These are phyloP conservation scores for Dioctria rufipes DNA, from an alignment of 2,888 invertebrate genomes.

Conservation along the genomic window DNA sequence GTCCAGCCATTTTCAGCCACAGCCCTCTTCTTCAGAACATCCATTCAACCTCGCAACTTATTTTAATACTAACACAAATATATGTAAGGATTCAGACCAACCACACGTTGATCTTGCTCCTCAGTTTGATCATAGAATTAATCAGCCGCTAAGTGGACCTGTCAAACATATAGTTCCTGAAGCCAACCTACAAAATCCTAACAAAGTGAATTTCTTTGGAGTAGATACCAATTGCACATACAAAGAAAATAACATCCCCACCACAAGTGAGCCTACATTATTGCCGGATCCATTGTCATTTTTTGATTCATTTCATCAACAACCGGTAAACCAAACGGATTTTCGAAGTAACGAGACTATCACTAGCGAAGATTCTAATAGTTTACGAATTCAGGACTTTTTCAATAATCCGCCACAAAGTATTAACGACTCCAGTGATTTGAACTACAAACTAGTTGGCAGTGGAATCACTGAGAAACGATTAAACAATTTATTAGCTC, in stretches of 20 bases:
- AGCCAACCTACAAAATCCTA: too few relatives aligned
- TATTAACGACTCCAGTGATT: constrained; percentile 64
- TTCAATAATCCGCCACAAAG: constrained; percentile 71
- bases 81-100: too few relatives aligned
- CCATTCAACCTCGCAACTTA: constrained; percentile 4
- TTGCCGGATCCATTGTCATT: constrained; percentile 62
- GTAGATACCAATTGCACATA: too few relatives aligned
- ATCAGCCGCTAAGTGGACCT: too few relatives aligned
- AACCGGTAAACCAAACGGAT: neutral
- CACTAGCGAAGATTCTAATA: constrained; percentile 59
- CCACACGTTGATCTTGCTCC: too few relatives aligned
- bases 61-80: neutral
- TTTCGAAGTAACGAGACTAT: neutral
- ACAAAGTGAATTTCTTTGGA: too few relatives aligned
- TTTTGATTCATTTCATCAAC: constrained; percentile 63
- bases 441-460: constrained; percentile 68
- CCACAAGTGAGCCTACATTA: neutral
- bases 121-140: too few relatives aligned
- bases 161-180: too few relatives aligned
- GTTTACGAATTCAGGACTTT: constrained; percentile 69
- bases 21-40: neutral
- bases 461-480: constrained; percentile 62
- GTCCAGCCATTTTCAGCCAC: neutral
- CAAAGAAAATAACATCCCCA: neutral
- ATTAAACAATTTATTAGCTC: constrained; percentile 25